Conservation (phyloP, 1,140 invertebrate genomes). For the Homalodisca vitripennis region DNA sequence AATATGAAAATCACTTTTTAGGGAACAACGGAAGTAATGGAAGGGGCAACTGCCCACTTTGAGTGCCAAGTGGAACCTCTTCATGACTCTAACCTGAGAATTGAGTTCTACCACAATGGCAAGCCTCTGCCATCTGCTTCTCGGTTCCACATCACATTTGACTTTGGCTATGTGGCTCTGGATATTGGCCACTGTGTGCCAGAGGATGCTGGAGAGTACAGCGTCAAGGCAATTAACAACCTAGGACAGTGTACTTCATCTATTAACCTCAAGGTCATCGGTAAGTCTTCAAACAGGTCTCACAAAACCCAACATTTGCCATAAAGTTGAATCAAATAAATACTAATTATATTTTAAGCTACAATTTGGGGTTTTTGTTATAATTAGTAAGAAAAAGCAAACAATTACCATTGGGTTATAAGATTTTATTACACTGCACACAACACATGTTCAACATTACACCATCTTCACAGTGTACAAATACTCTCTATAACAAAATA, state of each 20-base stretch:
- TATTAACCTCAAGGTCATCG: constrained; percentile 69
- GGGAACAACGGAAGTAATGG: constrained; percentile 79
- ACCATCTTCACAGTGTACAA: too few relatives aligned
- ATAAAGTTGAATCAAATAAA: too few relatives aligned
- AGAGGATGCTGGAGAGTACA: constrained; percentile 94
- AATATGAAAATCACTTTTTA: too few relatives aligned
- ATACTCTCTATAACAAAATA: too few relatives aligned
- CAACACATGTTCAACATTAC: too few relatives aligned
- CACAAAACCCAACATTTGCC: too few relatives aligned
- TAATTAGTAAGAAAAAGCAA: too few relatives aligned
- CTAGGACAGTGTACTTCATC: constrained; percentile 82
- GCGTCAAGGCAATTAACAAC: constrained; percentile 84
- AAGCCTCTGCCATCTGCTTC: constrained; percentile 83
- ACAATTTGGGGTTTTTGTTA: too few relatives aligned
- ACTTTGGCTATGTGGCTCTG: constrained; percentile 93
- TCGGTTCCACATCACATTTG: constrained; percentile 89
- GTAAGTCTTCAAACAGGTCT: constrained; percentile 36
- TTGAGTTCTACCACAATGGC: constrained; percentile 90
- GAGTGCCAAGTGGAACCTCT: constrained; percentile 90
- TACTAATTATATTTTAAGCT: too few relatives aligned
- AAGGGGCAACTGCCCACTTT: constrained; percentile 86
- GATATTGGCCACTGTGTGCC: constrained; percentile 87
- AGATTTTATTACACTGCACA: too few relatives aligned
- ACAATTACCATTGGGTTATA: too few relatives aligned
- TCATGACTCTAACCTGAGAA: constrained; percentile 84